Evolutionary conservation across 2,888 invertebrate species (phyloP), one percentile per base, ranked within the genome.

Genomic region (Dusona sp.): DNA sequence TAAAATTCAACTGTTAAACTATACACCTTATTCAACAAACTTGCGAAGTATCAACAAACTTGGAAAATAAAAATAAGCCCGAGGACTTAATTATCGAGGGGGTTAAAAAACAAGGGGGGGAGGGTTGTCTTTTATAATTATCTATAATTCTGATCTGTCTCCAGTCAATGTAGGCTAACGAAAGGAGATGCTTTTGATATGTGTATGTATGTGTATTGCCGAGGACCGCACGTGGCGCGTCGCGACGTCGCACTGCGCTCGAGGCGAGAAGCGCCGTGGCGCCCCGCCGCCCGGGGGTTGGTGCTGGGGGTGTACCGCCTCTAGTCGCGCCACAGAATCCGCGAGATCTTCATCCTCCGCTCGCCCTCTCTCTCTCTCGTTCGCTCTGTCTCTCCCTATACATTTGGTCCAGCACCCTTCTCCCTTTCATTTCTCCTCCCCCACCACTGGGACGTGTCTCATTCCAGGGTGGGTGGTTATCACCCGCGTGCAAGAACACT

Each of bases 201-300:
- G 70, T 36, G 57, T 83, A 22, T 64, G 67, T 61, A 70, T 79
- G 77, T 84, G 75, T 79, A 84, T 84, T 65, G 79, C 68, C 84
- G 88, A 90, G 91, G 92, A 94, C 94, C 92, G 93, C 94, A 94
- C 94, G 94, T 94, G 94, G 94, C 92, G 93, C 94, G 93, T 93
- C 93, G 94, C 94, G 93, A 93, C 93, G 93, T 94, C 94, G 94
- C 93, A 94, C 94, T 94, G 94, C 91, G 94, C 94, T 94, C 90
- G 91, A 91, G 94, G 94, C 94, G 86, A 92, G 79, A 70, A 72
- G 70, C 70, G 70, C 79, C 70, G 70, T 38, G 87, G 88, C 88
- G 89, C 89, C 88, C 88, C 88, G 86, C 87, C 89, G 88, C 91
- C 89, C 84, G 89, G 90, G 92, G 91, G 92, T 91, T 92, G 92